These are phyloP conservation scores for Mermis nigrescens DNA, from an alignment of 2,888 invertebrate genomes.

Conservation along the genomic window DNA sequence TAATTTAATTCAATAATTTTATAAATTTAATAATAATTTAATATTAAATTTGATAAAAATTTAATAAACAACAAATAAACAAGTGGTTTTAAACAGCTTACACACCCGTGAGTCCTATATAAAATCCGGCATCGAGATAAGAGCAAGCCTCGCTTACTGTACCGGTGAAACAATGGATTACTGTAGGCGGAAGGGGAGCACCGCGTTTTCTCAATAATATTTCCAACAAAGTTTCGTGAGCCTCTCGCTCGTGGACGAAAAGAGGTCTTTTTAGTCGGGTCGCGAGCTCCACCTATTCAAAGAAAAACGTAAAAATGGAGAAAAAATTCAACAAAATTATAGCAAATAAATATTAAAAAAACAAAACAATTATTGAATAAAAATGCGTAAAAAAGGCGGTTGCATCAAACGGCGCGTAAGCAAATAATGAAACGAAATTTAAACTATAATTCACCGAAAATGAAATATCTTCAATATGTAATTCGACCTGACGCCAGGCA, in stretches of 20 bases:
- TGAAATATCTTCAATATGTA: no score
- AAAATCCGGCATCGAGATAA: conserved; percentile 66
- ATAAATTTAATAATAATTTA: no score
- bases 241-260: conserved; percentile 75
- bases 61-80: no score
- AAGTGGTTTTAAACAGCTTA: no score
- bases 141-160: conserved; percentile 58
- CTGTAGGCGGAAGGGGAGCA: conserved; percentile 50
- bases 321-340: conserved; percentile 2
- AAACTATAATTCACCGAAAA: no score
- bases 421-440: no score
- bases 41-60: no score
- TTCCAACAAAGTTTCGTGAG: conserved; percentile 60
- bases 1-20: no score
- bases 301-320: conserved; percentile 1
- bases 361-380: no score
- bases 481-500: no score
- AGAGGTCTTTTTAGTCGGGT: conserved; percentile 66
- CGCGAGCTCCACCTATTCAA: conserved; percentile 59
- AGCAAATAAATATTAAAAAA: conserved; percentile 5
- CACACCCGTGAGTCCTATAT: conserved; percentile 57
- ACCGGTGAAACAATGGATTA: conserved; percentile 78
- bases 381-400: no score
- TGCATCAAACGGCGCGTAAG: no score
- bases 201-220: conserved; percentile 40